These are phyloP conservation scores for Saguinus midas DNA, from an alignment of 2,113 vertebrate genomes.

Conservation along the genomic window DNA sequence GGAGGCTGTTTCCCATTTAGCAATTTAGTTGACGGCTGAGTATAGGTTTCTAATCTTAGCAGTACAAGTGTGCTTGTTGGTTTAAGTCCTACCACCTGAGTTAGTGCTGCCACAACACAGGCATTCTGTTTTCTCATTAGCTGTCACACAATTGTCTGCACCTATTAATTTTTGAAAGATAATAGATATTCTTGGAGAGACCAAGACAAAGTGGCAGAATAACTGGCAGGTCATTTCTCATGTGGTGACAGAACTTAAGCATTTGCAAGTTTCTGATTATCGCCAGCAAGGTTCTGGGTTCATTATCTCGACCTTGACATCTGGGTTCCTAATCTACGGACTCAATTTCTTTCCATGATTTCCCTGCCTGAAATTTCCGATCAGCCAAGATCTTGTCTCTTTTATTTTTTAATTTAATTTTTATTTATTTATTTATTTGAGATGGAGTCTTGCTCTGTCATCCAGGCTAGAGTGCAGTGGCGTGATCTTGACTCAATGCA, in stretches of 20 bases:
- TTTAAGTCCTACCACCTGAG: neutral
- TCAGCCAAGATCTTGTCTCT: neutral
- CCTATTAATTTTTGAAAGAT: constrained; percentile 37
- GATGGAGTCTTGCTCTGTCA: too few relatives aligned
- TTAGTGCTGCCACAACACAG: neutral
- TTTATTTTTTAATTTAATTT: too few relatives aligned
- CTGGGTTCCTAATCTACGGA: neutral
- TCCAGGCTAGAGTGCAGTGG: too few relatives aligned
- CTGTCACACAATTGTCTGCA: constrained; percentile 14
- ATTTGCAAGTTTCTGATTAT: constrained; percentile 27
- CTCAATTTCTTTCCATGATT: neutral
- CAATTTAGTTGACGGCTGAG: neutral
- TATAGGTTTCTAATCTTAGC: constrained; percentile 25
- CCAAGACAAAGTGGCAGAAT: constrained; percentile 15
- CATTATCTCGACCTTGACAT: constrained; percentile 43
- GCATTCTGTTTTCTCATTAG: constrained; percentile 13
- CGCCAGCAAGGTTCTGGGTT: constrained; percentile 1
- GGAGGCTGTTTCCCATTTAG: constrained; percentile 25
- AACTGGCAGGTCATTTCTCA: constrained; percentile 56
- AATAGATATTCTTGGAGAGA: constrained; percentile 40
- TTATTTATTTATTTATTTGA: too few relatives aligned
- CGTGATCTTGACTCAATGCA: too few relatives aligned
- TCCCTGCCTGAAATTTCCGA: neutral
- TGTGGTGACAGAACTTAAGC: constrained; percentile 15
- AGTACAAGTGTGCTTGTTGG: neutral